These are phyloP conservation scores for Microtus richardsoni DNA, from an alignment of 2,113 vertebrate species.

Conservation along the genomic window DNA sequence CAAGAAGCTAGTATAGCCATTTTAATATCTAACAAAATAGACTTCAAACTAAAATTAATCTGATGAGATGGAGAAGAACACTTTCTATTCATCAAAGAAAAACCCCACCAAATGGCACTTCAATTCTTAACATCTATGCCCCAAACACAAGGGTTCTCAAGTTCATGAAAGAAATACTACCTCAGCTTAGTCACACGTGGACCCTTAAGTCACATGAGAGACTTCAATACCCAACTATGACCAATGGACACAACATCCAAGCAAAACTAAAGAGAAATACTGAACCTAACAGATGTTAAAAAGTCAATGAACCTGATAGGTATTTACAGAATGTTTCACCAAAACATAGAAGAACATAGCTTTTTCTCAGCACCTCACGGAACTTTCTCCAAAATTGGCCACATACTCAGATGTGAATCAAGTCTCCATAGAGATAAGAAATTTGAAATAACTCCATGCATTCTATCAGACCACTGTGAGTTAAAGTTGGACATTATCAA, in stretches of 20 bases:
- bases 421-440: not conserved
- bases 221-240: not conserved
- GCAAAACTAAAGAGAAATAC: not conserved
- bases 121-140: not conserved
- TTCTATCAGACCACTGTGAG: not conserved
- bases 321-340: not conserved
- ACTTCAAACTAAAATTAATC: not conserved
- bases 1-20: not conserved
- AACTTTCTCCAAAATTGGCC: not conserved
- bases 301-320: not conserved
- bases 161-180: not conserved
- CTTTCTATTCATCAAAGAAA: not conserved
- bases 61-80: too few species aligned
- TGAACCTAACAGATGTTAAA: not conserved
- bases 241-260: not conserved
- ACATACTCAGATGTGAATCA: too few species aligned
- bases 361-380: not conserved
- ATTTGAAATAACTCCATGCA: not conserved
- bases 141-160: not conserved
- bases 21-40: not conserved
- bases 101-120: not conserved
- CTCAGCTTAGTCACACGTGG: not conserved
- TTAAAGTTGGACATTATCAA: not conserved
- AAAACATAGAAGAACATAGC: not conserved
- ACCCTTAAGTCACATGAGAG: not conserved